A percentile compares a stretch with the other conserved stretches of the same genome.
Evolutionary conservation across 2,888 invertebrate genomes (phyloP).

Genomic region (Cephus nigrinus): DNA sequence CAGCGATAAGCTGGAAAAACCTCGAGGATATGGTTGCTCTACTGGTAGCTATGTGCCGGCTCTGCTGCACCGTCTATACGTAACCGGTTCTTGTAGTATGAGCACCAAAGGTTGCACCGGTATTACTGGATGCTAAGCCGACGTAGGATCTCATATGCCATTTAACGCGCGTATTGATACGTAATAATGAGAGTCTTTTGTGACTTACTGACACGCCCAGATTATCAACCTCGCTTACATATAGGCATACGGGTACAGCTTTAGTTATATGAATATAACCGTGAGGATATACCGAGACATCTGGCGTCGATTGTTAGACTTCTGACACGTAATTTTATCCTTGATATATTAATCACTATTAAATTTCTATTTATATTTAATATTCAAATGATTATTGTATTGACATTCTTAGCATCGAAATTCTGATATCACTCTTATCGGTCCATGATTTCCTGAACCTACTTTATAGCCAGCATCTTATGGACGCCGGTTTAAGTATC

Average conservation of each 20-base stretch:
- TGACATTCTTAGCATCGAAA: not conserved
- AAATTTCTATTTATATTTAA: not conserved
- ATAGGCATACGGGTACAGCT: not conserved
- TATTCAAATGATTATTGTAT: not conserved
- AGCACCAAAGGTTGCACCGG: not conserved
- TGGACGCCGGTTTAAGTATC: not conserved
- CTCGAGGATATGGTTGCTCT: not conserved
- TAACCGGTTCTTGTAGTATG: not conserved
- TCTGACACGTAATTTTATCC: no score
- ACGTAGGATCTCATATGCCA: constrained; percentile 28
- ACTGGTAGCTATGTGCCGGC: not conserved
- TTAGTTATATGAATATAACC: not conserved
- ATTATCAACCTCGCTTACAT: not conserved
- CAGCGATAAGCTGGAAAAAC: not conserved
- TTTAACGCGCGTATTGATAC: constrained; percentile 57
- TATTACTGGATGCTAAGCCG: not conserved
- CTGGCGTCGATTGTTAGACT: no score
- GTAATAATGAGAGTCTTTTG: constrained; percentile 60
- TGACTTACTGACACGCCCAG: constrained; percentile 22
- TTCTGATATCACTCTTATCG: not conserved
- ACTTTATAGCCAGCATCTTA: not conserved
- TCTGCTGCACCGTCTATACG: not conserved
- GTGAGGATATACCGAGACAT: not conserved
- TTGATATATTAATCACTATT: not conserved
- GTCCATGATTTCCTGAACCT: not conserved